Evolutionary conservation across 2,888 invertebrate genomes (phyloP).

Genomic region (Drosophila eohydei): DNA sequence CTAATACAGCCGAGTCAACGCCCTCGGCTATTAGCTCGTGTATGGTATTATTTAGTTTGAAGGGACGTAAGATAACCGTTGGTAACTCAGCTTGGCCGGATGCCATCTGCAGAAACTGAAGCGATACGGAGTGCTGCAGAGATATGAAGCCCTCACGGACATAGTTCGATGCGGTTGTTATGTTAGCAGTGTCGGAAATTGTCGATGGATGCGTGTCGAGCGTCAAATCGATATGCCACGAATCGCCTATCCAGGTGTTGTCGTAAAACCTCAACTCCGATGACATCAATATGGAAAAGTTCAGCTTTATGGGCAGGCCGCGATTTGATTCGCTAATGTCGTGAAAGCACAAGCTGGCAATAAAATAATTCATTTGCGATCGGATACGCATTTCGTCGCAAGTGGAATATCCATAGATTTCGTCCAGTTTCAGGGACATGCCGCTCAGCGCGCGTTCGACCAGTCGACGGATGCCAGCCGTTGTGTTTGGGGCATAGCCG

Average conservation of each 20-base stretch:
- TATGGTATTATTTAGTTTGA: constrained; percentile 89
- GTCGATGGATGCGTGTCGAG: constrained; percentile 62
- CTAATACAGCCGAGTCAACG: constrained; percentile 88
- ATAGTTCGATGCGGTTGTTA: constrained; percentile 87
- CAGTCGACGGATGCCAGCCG: constrained; percentile 30
- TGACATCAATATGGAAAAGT: constrained; percentile 52
- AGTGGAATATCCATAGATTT: constrained; percentile 22
- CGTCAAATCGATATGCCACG: constrained; percentile 62
- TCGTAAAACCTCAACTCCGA: constrained; percentile 56
- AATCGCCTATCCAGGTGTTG: constrained; percentile 46
- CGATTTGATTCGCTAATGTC: constrained; percentile 16
- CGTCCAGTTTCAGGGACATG: constrained; percentile 8
- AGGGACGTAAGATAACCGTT: constrained; percentile 84
- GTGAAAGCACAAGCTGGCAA: constrained; percentile 59
- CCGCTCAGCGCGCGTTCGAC: constrained; percentile 19
- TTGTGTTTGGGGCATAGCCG: constrained; percentile 55
- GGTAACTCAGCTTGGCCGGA: constrained; percentile 68
- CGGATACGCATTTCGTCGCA: constrained; percentile 39
- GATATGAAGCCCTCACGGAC: constrained; percentile 88
- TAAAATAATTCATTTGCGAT: constrained; percentile 32
- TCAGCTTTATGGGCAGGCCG: constrained; percentile 40
- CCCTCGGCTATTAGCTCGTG: constrained; percentile 88
- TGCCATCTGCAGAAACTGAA: constrained; percentile 68
- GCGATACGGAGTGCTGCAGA: constrained; percentile 86
- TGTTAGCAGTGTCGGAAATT: constrained; percentile 45